A percentile compares a stretch with the other conserved stretches of the same genome.
These are phyloP conservation scores for Charaxes varanes DNA, from an alignment of 1,140 invertebrate genomes.

Conservation along the genomic window DNA sequence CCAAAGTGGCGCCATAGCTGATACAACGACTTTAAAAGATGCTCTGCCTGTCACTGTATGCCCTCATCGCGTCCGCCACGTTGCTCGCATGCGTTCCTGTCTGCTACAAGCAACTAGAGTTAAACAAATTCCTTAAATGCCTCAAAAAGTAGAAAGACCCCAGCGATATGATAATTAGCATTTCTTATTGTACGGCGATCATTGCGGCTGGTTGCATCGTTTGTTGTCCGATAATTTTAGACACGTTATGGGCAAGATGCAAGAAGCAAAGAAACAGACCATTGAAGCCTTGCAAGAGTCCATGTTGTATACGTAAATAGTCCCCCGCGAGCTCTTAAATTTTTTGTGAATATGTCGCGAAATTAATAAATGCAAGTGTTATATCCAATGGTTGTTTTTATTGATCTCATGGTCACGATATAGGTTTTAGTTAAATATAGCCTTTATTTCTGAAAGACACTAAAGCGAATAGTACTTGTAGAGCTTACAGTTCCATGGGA, in stretches of 20 bases:
- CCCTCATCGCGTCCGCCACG: constrained; percentile 52
- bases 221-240: constrained; percentile 32
- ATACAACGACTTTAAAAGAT: too few relatives aligned
- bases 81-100: constrained; percentile 55
- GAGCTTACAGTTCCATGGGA: too few relatives aligned
- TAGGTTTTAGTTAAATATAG: too few relatives aligned
- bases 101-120: constrained; percentile 46
- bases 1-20: constrained; percentile 1
- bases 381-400: neutral
- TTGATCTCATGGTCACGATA: too few relatives aligned
- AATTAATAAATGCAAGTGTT: neutral
- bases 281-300: constrained; percentile 28
- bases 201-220: constrained; percentile 38
- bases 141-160: constrained; percentile 34
- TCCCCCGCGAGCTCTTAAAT: constrained; percentile 10
- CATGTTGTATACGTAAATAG: constrained; percentile 35
- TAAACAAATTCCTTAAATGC: constrained; percentile 52
- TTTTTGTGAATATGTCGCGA: neutral
- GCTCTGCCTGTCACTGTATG: constrained; percentile 64
- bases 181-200: constrained; percentile 37
- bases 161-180: constrained; percentile 41
- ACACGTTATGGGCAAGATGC: constrained; percentile 1
- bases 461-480: too few relatives aligned
- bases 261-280: neutral
- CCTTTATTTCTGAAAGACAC: too few relatives aligned